phyloP scores from a whole-genome alignment of 2,797 vertebrate genomes.

The Aulostomus chinensis region DNA sequence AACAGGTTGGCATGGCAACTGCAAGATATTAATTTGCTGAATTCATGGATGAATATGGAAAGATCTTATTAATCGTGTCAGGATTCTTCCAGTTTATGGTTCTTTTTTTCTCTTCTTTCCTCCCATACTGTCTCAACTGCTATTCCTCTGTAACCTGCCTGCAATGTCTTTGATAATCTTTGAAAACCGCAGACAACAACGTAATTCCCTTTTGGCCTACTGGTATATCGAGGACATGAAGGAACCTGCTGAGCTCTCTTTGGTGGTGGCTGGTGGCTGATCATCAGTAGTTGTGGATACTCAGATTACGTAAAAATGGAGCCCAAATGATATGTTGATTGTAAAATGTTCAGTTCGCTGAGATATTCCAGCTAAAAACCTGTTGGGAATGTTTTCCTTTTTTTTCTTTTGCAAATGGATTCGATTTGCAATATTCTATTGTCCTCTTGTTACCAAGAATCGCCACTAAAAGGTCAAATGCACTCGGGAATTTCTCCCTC shows the following conservation, averaged over 20 bases:
- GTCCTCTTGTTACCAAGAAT: neutral
- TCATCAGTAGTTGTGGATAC: too few species aligned
- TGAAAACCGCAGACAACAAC: too few species aligned
- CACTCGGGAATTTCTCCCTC: neutral
- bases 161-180: too few species aligned
- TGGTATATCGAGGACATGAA: neutral
- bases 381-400: too few species aligned
- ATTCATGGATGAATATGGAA: slow-evolving; percentile 50
- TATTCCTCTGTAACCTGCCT: neutral
- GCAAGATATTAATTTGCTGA: slow-evolving; percentile 53
- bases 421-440: neutral
- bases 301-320: too few species aligned
- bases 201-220: neutral
- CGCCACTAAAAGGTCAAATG: neutral
- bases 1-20: slow-evolving; percentile 78
- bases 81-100: slow-evolving; percentile 21
- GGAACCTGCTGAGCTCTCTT: too few species aligned
- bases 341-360: too few species aligned
- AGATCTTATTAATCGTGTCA: slow-evolving; percentile 36
- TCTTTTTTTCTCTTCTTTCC: slow-evolving; percentile 13
- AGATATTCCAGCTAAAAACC: too few species aligned
- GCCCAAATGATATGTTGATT: too few species aligned
- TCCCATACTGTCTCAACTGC: slow-evolving; percentile 6
- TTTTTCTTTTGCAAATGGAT: too few species aligned
- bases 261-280: too few species aligned